Percentiles rank a stretch among this genome's conserved stretches.
phyloP scores from a whole-genome alignment of 2,797 vertebrate genomes.

The Smutsia temminckii region DNA sequence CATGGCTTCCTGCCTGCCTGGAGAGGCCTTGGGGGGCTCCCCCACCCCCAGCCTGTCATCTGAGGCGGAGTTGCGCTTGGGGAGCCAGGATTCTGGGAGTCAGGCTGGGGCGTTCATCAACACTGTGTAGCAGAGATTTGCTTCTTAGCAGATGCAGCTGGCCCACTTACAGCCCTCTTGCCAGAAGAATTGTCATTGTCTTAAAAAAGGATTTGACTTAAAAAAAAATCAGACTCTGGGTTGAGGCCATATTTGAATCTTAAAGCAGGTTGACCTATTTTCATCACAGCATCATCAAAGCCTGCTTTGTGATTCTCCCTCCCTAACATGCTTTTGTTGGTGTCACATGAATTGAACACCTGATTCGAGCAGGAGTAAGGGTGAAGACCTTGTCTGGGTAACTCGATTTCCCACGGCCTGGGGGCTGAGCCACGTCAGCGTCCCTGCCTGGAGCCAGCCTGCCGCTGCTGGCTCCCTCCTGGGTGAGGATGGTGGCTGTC shows the following conservation, averaged over 20 bases:
- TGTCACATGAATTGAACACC: constrained; percentile 42
- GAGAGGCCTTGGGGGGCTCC: background rate
- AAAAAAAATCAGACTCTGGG: background rate
- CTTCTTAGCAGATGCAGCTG: constrained; percentile 47
- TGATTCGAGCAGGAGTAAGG: background rate
- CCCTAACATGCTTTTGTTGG: constrained; percentile 27
- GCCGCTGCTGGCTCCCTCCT: background rate
- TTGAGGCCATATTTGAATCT: constrained; percentile 58
- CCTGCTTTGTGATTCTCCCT: constrained; percentile 42
- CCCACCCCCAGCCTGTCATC: background rate
- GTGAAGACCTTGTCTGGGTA: background rate
- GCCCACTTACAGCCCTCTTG: constrained; percentile 26
- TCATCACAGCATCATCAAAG: constrained; percentile 57
- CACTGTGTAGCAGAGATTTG: constrained; percentile 16
- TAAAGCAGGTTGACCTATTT: constrained; percentile 73
- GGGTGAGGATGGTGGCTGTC: background rate
- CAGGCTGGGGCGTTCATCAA: background rate
- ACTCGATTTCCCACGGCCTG: background rate
- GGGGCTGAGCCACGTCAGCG: background rate
- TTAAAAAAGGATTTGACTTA: background rate
- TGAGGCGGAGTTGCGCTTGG: background rate
- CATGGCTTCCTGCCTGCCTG: background rate
- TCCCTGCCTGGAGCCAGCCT: background rate
- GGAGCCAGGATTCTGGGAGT: background rate
- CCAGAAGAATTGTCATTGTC: constrained; percentile 47